Conservation (phyloP, 2,888 invertebrate genomes). For the Macropis europaea region DNA sequence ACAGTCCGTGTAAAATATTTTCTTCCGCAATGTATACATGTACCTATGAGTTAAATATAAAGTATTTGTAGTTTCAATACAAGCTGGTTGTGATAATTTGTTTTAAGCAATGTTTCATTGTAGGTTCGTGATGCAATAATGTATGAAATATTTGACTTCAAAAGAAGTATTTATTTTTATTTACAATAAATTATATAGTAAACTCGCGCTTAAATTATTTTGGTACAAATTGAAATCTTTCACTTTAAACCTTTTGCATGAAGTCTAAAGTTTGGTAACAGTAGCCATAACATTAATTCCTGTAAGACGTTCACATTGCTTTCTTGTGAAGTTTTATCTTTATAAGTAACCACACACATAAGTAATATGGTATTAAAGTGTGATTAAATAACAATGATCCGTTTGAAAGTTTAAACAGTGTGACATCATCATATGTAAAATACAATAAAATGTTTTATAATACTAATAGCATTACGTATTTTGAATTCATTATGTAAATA, state of each 20-base stretch:
- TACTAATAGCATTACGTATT: too few species aligned
- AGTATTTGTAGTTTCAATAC: neutral
- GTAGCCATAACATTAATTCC: neutral
- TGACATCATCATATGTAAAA: too few species aligned
- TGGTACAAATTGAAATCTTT: neutral
- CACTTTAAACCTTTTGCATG: neutral
- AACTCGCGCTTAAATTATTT: neutral
- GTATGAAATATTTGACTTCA: neutral
- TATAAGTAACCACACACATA: too few species aligned
- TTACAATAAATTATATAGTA: conserved; percentile 5
- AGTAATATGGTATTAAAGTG: neutral
- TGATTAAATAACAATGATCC: neutral
- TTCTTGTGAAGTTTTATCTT: neutral
- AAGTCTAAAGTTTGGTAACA: neutral
- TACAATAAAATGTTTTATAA: too few species aligned
- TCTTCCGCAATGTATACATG: neutral
- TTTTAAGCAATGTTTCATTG: neutral
- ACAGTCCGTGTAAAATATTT: conserved; percentile 1
- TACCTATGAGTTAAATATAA: conserved; percentile 3
- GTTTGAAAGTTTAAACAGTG: too few species aligned
- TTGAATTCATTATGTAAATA: too few species aligned
- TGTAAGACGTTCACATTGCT: too few species aligned
- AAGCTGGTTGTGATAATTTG: neutral
- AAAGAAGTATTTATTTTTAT: conserved; percentile 2
- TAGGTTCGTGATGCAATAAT: neutral